Evolutionary conservation across 53 echinoderm and acorn worm species (phyloP).

Genomic region (Pentamera pediparva): DNA sequence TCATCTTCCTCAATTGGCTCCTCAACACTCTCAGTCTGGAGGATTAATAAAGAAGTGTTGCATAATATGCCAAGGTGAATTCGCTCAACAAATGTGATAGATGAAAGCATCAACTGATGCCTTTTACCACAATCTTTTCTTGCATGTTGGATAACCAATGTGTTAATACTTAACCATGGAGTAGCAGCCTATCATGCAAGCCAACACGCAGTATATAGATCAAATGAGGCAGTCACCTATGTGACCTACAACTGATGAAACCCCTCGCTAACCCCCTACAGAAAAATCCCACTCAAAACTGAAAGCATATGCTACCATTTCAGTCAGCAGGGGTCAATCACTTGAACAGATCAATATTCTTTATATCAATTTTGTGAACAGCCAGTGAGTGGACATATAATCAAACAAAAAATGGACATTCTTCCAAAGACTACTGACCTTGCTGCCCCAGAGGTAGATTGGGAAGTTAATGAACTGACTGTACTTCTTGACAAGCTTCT

Average conservation of each 20-base stretch:
- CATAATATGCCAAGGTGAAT: background rate
- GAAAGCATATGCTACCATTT: background rate
- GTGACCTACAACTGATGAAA: too few relatives aligned
- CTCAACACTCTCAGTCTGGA: conserved; percentile 88
- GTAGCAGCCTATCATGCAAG: too few relatives aligned
- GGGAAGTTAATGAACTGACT: conserved; percentile 99
- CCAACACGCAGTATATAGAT: too few relatives aligned
- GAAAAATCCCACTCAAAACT: too few relatives aligned
- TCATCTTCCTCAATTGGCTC: conserved; percentile 94
- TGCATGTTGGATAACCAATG: too few relatives aligned
- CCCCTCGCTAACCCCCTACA: too few relatives aligned
- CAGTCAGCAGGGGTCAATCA: background rate
- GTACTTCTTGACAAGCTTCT: conserved; percentile 97
- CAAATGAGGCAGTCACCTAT: too few relatives aligned
- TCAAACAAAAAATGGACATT: too few relatives aligned
- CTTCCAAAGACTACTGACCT: conserved; percentile 56
- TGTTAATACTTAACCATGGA: too few relatives aligned
- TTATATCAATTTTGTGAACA: too few relatives aligned
- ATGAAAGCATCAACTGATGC: background rate
- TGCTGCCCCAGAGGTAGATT: conserved; percentile 97
- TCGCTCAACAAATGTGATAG: background rate
- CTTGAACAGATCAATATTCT: too few relatives aligned
- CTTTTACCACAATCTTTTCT: background rate
- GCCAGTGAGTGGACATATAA: too few relatives aligned
- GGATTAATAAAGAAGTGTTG: background rate